Evolutionary conservation across 2,113 vertebrate species (phyloP), one percentile per base, ranked within the genome.

Genomic region (Corynorhinus townsendii): DNA sequence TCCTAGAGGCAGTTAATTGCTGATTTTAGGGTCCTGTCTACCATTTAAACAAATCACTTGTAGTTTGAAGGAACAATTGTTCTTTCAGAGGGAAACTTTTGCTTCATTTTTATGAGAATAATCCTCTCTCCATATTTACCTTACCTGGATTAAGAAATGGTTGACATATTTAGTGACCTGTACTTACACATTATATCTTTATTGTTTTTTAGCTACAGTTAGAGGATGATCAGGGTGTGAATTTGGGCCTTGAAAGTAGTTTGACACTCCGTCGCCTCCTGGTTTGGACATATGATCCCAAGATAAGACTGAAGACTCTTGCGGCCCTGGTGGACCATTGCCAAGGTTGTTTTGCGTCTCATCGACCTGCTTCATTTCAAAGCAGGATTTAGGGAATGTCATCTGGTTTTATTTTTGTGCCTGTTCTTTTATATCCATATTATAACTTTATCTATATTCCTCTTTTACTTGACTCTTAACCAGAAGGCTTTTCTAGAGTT

Each of bases 221-320:
- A 43, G 99, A 99, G 97, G 99, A 99, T n/a, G 99, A 99, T 88
- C 99, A 99, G 90, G 99, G 99, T 0, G 99, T 99, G 91, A 99
- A 97, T 80, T 87, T 99, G 95, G 99, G 99, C 72, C 97, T 99
- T 22, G 99, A 99, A 89, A 99, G 98, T 96, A 98, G 98, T 75
- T 97, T 99, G 96, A 99, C 99, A 0, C 98, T 99, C 90, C 98
- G 99, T 16, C 99, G 99, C 76, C 99, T 99, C 38, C 98, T 99
- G 4, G 99, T 99, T 45, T 99, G 99, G 99, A 99, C 99, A 0
- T 99, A 99, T 0, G 99, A 99, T 97, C 99, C 99, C 95, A 99
- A 99, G 96, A 98, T 99, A 71, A 98, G 99, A 66, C 98, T 99
- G 85, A 99, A 99, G 98, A 99, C 99, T 0, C 99, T 99, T 54